Conservation (phyloP, 1,140 invertebrate species). For the Apis florea region DNA sequence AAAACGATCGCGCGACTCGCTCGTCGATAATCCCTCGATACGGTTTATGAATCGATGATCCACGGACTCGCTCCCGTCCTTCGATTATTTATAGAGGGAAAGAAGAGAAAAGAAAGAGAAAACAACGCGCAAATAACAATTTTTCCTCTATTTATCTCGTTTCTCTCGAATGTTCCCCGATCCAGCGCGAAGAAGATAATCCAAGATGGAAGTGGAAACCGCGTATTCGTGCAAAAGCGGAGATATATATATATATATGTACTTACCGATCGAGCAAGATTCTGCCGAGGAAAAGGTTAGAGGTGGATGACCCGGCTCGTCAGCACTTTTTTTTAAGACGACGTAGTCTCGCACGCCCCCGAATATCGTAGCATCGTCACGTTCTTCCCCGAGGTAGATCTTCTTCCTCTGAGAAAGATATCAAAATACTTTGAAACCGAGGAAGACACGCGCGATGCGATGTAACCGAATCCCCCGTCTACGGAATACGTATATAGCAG, state of each 20-base stretch:
- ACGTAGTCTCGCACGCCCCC: constrained; percentile 41
- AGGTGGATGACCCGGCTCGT: constrained; percentile 51
- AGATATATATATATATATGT: not conserved
- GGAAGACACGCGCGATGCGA: not conserved
- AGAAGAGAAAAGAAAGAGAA: too few relatives aligned
- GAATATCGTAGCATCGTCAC: constrained; percentile 62
- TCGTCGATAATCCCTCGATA: not conserved
- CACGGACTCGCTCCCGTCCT: too few relatives aligned
- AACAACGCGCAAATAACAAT: too few relatives aligned
- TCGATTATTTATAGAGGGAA: too few relatives aligned
- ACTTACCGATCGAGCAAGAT: constrained; percentile 13
- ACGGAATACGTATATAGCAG: too few relatives aligned
- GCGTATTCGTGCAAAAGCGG: not conserved
- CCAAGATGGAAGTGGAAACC: too few relatives aligned
- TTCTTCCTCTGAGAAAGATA: constrained; percentile 52
- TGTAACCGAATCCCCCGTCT: constrained; percentile 11
- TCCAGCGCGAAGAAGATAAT: not conserved
- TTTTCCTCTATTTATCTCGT: too few relatives aligned
- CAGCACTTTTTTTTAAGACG: constrained; percentile 60
- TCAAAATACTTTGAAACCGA: constrained; percentile 32
- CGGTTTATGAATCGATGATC: not conserved
- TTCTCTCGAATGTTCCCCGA: too few relatives aligned
- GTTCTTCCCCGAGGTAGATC: constrained; percentile 53
- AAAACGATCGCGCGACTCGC: not conserved
- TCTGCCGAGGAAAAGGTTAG: constrained; percentile 19